phyloP scores from a whole-genome alignment of 2,797 vertebrate species.

The Apodemus agrarius region DNA sequence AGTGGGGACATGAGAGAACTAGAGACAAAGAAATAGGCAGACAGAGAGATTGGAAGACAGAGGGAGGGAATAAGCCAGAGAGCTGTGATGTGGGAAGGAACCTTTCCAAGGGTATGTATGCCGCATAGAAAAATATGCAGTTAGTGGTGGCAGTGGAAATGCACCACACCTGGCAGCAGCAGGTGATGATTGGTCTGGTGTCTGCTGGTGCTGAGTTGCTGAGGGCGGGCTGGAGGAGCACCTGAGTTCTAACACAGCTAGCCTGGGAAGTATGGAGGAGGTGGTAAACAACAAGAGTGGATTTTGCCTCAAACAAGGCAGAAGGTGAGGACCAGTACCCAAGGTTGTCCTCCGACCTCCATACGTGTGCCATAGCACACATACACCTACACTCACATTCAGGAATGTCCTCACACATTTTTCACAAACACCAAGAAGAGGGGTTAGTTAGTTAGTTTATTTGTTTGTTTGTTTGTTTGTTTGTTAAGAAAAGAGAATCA shows the following conservation, averaged over 20 bases:
- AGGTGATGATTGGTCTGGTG: background rate
- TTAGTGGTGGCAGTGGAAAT: background rate
- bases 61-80: background rate
- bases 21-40: background rate
- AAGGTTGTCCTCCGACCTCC: background rate
- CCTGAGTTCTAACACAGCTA: background rate
- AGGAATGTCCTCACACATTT: background rate
- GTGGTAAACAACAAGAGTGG: background rate
- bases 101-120: background rate
- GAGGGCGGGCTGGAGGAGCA: background rate
- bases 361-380: background rate
- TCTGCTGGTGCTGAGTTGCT: background rate
- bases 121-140: background rate
- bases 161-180: background rate
- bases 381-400: background rate
- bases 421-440: background rate
- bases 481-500: background rate
- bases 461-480: background rate
- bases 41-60: background rate
- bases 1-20: background rate
- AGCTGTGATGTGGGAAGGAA: background rate
- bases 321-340: background rate
- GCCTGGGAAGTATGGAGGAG: background rate
- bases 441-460: background rate
- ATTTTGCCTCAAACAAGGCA: background rate